Evolutionary conservation across 2,888 invertebrate species (phyloP).

Genomic region (Habrosyne pyritoides): DNA sequence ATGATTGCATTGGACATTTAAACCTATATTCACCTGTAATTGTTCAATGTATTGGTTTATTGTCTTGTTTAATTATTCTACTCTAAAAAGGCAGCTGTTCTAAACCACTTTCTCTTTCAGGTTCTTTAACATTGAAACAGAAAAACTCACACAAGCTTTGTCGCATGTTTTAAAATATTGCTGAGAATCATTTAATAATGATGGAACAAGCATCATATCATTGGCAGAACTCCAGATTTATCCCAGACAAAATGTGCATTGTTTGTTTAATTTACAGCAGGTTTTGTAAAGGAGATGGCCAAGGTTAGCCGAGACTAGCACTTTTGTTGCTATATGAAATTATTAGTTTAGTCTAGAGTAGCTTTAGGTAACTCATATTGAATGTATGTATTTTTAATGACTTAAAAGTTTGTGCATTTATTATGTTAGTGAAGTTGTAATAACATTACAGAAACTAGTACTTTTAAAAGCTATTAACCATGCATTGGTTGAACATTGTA

Average conservation of each 20-base stretch:
- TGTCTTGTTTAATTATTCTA: neutral
- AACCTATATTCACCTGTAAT: slow-evolving; percentile 95
- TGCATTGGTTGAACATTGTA: no score
- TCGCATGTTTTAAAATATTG: neutral
- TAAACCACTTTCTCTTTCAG: no score
- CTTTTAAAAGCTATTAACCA: no score
- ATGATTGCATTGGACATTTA: slow-evolving; percentile 93
- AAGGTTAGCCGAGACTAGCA: neutral
- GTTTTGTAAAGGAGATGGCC: neutral
- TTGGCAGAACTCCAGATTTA: slow-evolving; percentile 2
- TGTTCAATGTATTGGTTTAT: slow-evolving; percentile 15
- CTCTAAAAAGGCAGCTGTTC: no score
- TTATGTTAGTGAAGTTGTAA: no score
- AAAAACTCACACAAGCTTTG: neutral
- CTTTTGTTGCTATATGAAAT: neutral
- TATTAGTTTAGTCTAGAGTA: neutral
- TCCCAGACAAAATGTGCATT: neutral
- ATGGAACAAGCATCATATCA: slow-evolving; percentile 4
- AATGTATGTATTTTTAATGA: no score
- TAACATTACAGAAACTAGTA: no score
- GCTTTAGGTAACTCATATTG: neutral
- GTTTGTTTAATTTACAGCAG: neutral
- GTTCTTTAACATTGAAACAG: neutral
- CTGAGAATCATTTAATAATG: neutral
- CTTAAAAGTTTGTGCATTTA: no score